phyloP scores from a whole-genome alignment of 2,888 invertebrate species.

The Agrotis ipsilon region DNA sequence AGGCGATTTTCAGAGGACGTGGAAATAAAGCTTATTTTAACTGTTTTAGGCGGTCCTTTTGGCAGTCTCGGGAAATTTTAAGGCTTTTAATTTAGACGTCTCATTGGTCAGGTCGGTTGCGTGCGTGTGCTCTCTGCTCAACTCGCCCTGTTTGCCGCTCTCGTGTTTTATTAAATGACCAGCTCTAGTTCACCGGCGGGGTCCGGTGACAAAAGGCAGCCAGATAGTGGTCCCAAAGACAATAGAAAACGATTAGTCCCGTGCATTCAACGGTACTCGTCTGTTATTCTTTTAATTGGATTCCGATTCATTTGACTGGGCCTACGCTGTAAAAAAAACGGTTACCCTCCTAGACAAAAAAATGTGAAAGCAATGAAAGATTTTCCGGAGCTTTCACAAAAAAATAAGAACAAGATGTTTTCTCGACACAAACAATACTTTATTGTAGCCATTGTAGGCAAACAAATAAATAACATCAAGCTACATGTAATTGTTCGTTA shows the following conservation, averaged over 20 bases:
- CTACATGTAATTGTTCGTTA: slow-evolving; percentile 76
- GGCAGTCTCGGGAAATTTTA: slow-evolving; percentile 63
- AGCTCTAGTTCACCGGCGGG: slow-evolving; percentile 79
- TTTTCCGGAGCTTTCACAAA: not conserved
- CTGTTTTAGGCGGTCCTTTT: slow-evolving; percentile 56
- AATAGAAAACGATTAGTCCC: slow-evolving; percentile 85
- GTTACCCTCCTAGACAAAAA: slow-evolving; percentile 7
- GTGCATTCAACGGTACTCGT: slow-evolving; percentile 72
- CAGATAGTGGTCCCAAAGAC: slow-evolving; percentile 86
- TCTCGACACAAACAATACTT: slow-evolving; percentile 15
- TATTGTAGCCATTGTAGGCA: slow-evolving; percentile 65
- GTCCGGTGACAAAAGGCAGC: slow-evolving; percentile 77
- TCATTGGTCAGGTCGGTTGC: slow-evolving; percentile 57
- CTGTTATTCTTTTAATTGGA: slow-evolving; percentile 85
- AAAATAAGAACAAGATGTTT: slow-evolving; percentile 25
- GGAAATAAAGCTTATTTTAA: slow-evolving; percentile 64
- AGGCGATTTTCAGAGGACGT: slow-evolving; percentile 70
- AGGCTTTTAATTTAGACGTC: slow-evolving; percentile 64
- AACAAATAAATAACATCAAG: slow-evolving; percentile 84
- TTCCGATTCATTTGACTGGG: slow-evolving; percentile 66
- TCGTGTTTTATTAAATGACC: slow-evolving; percentile 84
- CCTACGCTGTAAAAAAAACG: slow-evolving; percentile 19
- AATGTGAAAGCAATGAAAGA: not conserved
- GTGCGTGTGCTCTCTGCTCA: slow-evolving; percentile 49
- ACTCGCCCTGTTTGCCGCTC: slow-evolving; percentile 75